Evolutionary conservation across 2,888 invertebrate genomes (phyloP), one percentile per base, ranked within the genome.

Genomic region (Ophion ellenae): DNA sequence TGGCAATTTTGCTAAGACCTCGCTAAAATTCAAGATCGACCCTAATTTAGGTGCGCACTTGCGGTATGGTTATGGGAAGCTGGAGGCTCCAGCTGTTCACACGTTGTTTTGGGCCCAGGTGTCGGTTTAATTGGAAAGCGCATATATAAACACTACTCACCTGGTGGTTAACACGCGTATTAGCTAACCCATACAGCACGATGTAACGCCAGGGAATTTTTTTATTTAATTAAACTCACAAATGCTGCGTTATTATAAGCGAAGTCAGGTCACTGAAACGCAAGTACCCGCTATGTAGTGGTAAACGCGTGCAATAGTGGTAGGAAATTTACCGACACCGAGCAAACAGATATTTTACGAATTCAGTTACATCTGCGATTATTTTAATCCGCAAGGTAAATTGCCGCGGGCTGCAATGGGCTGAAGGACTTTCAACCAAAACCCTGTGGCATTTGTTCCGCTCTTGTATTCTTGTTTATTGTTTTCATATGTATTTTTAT

Each of bases 21-120:
- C 14, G 20, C 17, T 9, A n/a, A 14, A 14, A n/a, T 53, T 67
- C 24, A 9, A 40, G 36, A 70, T 73, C 85, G 83, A 87, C 64
- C 85, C 74, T 86, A 87, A 89, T 88, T 87, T 86, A 64, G 67
- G 84, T 84, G 89, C 86, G 88, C 86, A 69, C 79, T 81, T 70
- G 76, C 40, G 75, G 74, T 75, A 28, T 53, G 20, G 63, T 17
- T 2, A 4, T n/a, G 2, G 40, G 61, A 32, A 70, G 57, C 82
- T 61, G 20, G 45, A 36, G 69, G 53, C 67, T 69, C 63, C 85
- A 79, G 81, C 82, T 82, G 82, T 66, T 40, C 28, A 36, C 63
- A 75, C 69, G 24, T 70, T 32, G 40, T 64, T 64, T 71, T 11
- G 32, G 66, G 61, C 69, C 71, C 87, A 88, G 80, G 81, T 87